Base-by-base conservation (phyloP, 1,140 invertebrate species). In the Oryctes rhinoceros region DNA sequence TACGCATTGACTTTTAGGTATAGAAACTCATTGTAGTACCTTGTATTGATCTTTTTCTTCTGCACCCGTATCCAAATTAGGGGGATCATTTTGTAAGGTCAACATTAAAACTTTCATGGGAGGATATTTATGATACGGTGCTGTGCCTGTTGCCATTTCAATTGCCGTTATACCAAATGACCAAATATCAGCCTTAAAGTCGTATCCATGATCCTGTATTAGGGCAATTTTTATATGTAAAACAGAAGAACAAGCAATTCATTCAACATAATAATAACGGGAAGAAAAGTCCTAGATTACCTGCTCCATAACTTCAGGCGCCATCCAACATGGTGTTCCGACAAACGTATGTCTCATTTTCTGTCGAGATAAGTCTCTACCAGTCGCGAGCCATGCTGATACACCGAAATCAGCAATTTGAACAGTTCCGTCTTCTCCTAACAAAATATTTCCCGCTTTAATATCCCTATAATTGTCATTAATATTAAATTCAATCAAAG, bases 181-280 rank as follows among this genome's bases (percentile, higher is more conserved):
- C 98, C 98, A 99, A 82, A 99, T 99, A 86, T 99, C 98, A n/a
- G 98, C 98, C 89, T 99, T 99, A 88, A 98, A 99, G 88, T 99
- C 98, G 87, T 99, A 99, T 0, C 98, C 98, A 87, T 97, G 96
- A 86, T 99, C 97, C 94, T 95, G 87, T 79, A 89, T 87, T 82
- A 82, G 48, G 48, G 18, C n/a, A 20, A 30, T 9, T 30, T 76
- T 48, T 48, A 47, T 76, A 9, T 3, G 62, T 35, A 20, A 59
- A 78, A 53, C 49, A 78, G 24, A 53, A 53, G 20, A n/a, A 71
- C 62, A 20, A 13, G 18, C 24, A 67, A 67, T n/a, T 30, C 2
- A 71, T 9, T 71, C 24, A 53, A 53, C 49, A n/a, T n/a, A 59
- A 59, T 59, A 18, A 59, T 59, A n/a, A 59, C 15, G n/a, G 53